Evolutionary conservation across 1,140 invertebrate genomes (phyloP).

Genomic region (Potamilus streckersoni): DNA sequence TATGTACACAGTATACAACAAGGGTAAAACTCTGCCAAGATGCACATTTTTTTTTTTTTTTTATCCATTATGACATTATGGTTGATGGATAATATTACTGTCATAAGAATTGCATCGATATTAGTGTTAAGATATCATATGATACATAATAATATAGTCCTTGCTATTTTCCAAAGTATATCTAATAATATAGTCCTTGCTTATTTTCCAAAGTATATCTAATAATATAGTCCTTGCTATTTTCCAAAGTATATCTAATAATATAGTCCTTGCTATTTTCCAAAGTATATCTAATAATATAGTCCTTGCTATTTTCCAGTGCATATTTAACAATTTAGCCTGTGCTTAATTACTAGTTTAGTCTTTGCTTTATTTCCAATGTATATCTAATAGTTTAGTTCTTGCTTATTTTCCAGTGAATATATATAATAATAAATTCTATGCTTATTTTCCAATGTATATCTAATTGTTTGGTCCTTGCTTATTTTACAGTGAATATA

Average conservation of each 20-base stretch:
- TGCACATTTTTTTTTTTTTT: no score
- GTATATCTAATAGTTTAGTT: no score
- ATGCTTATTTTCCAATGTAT: slow-evolving; percentile 72
- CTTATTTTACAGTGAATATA: slow-evolving; percentile 71
- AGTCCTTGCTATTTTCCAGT: slow-evolving; percentile 72
- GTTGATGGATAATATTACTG: no score
- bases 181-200: slow-evolving; percentile 45
- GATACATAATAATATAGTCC: neutral
- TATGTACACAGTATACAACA: no score
- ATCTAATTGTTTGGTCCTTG: slow-evolving; percentile 30
- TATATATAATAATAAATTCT: neutral
- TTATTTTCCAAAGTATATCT: slow-evolving; percentile 70
- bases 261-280: slow-evolving; percentile 70
- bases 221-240: slow-evolving; percentile 63
- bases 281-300: slow-evolving; percentile 35
- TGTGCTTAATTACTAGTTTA: no score
- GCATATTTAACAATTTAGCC: no score
- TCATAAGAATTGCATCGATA: no score
- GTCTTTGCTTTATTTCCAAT: slow-evolving; percentile 72
- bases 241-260: slow-evolving; percentile 66
- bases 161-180: slow-evolving; percentile 71
- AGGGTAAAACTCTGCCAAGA: no score
- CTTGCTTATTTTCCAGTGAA: slow-evolving; percentile 72
- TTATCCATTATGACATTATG: neutral
- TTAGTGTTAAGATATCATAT: no score